phyloP scores from a whole-genome alignment of 2,797 vertebrate species.

The Neosilurus mollespiculum region DNA sequence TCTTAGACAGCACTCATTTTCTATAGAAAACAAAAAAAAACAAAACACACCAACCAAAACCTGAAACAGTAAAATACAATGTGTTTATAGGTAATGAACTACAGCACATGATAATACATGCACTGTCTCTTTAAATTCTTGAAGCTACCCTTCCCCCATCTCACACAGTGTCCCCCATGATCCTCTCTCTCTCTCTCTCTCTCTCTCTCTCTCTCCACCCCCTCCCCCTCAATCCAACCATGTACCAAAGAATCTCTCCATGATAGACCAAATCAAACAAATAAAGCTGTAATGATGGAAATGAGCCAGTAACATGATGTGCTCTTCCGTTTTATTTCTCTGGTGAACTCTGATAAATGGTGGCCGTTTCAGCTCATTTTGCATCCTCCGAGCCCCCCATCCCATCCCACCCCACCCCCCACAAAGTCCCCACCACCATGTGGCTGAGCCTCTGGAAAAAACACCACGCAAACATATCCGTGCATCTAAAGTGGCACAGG shows the following conservation, averaged over 20 bases:
- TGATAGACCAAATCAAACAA: slow-evolving; percentile 46
- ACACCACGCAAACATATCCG: not conserved
- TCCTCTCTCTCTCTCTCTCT: slow-evolving; percentile 25
- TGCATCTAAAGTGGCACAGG: not conserved
- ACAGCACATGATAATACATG: slow-evolving; percentile 28
- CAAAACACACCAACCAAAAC: no score
- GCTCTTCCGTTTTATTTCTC: not conserved
- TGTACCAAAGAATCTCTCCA: slow-evolving; percentile 43
- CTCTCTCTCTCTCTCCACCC: slow-evolving; percentile 17
- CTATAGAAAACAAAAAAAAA: not conserved
- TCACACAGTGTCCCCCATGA: slow-evolving; percentile 40
- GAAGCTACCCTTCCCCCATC: slow-evolving; percentile 55
- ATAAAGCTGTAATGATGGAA: slow-evolving; percentile 39
- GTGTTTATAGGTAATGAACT: slow-evolving; percentile 3
- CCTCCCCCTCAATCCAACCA: slow-evolving; percentile 42
- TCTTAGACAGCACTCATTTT: not conserved
- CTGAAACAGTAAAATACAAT: not conserved
- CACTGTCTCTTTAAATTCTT: slow-evolving; percentile 62
- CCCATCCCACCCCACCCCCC: slow-evolving; percentile 7
- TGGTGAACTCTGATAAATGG: slow-evolving; percentile 20
- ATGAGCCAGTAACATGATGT: slow-evolving; percentile 21
- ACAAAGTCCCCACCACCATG: slow-evolving; percentile 37
- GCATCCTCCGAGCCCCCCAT: slow-evolving; percentile 1
- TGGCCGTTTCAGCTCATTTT: slow-evolving; percentile 46
- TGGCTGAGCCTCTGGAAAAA: slow-evolving; percentile 53